These are phyloP conservation scores for Neoniphon sammara DNA, from an alignment of 2,797 vertebrate species.

Conservation along the genomic window DNA sequence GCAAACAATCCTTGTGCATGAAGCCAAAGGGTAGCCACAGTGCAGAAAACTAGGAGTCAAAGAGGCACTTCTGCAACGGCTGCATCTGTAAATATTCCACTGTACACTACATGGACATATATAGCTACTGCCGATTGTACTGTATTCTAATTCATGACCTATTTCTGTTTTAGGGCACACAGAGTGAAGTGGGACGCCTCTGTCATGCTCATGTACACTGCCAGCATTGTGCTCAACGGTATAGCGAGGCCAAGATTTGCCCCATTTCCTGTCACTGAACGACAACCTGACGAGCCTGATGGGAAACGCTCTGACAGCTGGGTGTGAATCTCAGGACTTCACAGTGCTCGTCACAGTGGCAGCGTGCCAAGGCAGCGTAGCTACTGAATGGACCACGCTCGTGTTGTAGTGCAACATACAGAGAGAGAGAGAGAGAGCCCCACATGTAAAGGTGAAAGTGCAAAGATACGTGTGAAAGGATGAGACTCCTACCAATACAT, in stretches of 20 bases:
- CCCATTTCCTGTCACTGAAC: conserved; percentile 32
- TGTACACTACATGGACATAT: too few species aligned
- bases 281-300: conserved; percentile 31
- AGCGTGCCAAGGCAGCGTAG: background rate
- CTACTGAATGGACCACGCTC: background rate
- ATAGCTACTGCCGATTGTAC: background rate
- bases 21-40: too few species aligned
- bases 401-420: background rate
- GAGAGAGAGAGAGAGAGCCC: background rate
- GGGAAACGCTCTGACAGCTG: conserved; percentile 41
- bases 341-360: background rate
- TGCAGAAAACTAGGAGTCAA: too few species aligned
- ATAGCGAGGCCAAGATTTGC: conserved; percentile 17
- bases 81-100: too few species aligned
- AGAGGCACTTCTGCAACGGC: too few species aligned
- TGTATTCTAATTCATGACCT: conserved; percentile 33
- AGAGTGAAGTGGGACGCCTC: conserved; percentile 13
- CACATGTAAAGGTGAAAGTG: background rate
- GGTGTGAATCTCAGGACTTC: conserved; percentile 26
- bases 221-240: conserved; percentile 6
- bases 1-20: too few species aligned
- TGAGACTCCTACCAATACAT: background rate
- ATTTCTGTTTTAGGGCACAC: conserved; percentile 30
- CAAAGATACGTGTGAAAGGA: too few species aligned
- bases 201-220: conserved; percentile 8